Base-by-base conservation (phyloP, 2,797 vertebrate species). In the Harpagifer antarcticus region DNA sequence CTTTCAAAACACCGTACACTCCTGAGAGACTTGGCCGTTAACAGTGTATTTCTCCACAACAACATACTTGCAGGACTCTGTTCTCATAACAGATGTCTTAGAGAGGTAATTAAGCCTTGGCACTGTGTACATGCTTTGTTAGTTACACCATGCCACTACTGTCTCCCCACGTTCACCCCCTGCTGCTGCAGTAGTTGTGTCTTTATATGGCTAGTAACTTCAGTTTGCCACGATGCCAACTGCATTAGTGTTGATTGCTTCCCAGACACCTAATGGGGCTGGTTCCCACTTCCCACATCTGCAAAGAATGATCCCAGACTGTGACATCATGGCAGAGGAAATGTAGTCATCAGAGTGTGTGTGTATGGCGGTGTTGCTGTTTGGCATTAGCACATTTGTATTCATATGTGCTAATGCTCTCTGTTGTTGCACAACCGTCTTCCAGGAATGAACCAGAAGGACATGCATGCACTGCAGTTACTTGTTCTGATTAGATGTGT, bases 311-410 rank as follows among this genome's bases (percentile, higher is more conserved):
- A 92, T 60, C 62, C 81, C 71, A 79, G 85, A 84, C 84, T 83
- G 84, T 92, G 92, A 93, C 86, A 89, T 94, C 89, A 93, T 91
- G 78, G 83, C 78, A 84, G 80, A 90, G 84, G 82, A 91, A 87
- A 69, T 88, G 68, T 76, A 91, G 76, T 90, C 88, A 81, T 83
- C 48, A 74, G 78, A 65, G 67, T 75, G 76, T 72, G 88, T 75
- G 85, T 72, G 82, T 81, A 27, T 81, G 80, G 79, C 78, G 82
- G 79, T 84, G 73, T 85, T 71, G 58, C 74, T 37, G 75, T 75
- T 83, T 48, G 65, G 79, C 23, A 14, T 47, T 53, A 49, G 70
- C 70, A 44, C 37, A 49, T 74, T 84, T 74, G 63, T 55, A 72
- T 79, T 61, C 65, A 68, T 72, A 68, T 56, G 17, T 37, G 59